phyloP scores from a whole-genome alignment of 2,888 invertebrate genomes.

The Tetramorium bicarinatum region DNA sequence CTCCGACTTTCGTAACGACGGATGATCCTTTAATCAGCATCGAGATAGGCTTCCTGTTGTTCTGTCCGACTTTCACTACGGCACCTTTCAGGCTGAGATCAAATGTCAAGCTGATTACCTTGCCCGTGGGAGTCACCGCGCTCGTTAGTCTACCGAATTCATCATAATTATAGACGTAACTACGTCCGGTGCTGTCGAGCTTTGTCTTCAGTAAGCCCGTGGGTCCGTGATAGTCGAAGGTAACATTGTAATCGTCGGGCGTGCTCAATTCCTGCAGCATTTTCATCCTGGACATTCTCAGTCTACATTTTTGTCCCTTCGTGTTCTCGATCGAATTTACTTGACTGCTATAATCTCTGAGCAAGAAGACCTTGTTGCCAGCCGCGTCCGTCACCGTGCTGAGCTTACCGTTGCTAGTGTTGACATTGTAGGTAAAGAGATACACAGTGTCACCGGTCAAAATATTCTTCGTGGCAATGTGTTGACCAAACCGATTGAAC shows the following conservation, averaged over 20 bases:
- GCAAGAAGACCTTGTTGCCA: constrained; percentile 94
- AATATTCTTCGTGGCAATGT: constrained; percentile 97
- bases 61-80: constrained; percentile 94
- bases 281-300: constrained; percentile 97
- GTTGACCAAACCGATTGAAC: constrained; percentile 98
- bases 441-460: constrained; percentile 97
- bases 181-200: constrained; percentile 95
- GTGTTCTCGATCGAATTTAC: constrained; percentile 98
- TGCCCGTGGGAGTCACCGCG: constrained; percentile 98
- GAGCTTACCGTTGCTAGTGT: constrained; percentile 97
- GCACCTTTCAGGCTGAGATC: constrained; percentile 97
- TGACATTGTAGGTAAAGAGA: constrained; percentile 98
- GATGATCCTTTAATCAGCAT: constrained; percentile 96
- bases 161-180: constrained; percentile 97
- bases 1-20: constrained; percentile 93
- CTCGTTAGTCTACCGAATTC: constrained; percentile 96
- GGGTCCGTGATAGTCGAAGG: constrained; percentile 97
- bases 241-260: constrained; percentile 97
- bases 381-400: constrained; percentile 97
- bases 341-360: constrained; percentile 94
- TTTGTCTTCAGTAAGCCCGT: constrained; percentile 96
- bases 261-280: constrained; percentile 96
- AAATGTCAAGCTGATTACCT: constrained; percentile 95
- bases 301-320: constrained; percentile 95
- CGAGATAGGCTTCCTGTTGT: constrained; percentile 93